Conservation (phyloP, 1,140 invertebrate genomes). For the Hyposmocoma kahamanoa region DNA sequence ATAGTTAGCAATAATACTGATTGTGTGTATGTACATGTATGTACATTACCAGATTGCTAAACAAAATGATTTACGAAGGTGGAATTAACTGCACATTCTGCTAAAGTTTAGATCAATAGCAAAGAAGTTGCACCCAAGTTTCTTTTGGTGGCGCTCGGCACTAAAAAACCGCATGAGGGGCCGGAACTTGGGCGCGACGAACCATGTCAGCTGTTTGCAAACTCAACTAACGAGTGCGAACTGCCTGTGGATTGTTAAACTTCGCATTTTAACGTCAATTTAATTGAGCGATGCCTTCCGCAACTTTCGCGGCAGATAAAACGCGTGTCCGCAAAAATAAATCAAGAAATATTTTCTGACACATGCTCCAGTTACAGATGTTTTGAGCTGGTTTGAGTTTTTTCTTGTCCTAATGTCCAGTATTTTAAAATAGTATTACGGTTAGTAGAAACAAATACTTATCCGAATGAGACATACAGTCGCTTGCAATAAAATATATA, state of each 20-base stretch:
- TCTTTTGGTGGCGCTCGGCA: constrained; percentile 28
- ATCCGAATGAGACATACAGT: constrained; percentile 23
- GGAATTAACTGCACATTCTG: too few relatives aligned
- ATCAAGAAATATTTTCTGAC: constrained; percentile 11
- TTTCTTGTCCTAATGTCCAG: constrained; percentile 15
- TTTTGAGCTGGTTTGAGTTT: constrained; percentile 1
- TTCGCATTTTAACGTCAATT: constrained; percentile 15
- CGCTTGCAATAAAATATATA: too few relatives aligned
- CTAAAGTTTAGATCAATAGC: too few relatives aligned
- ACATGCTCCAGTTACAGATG: constrained; percentile 8
- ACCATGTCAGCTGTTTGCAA: constrained; percentile 44
- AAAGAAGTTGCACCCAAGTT: too few relatives aligned
- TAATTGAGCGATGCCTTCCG: constrained; percentile 20
- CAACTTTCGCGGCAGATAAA: constrained; percentile 6
- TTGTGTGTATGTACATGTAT: too few relatives aligned
- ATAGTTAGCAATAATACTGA: too few relatives aligned
- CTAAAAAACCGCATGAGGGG: constrained; percentile 43
- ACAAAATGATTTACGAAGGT: too few relatives aligned
- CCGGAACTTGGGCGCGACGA: constrained; percentile 30
- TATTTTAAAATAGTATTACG: constrained; percentile 31
- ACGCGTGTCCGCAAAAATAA: constrained; percentile 13
- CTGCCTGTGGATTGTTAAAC: constrained; percentile 24
- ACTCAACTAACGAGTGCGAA: constrained; percentile 40
- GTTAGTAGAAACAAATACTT: constrained; percentile 29
- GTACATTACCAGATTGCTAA: too few relatives aligned